Evolutionary conservation across 2,888 invertebrate species (phyloP), one percentile per base, ranked within the genome.

Genomic region (Zele albiditarsus): DNA sequence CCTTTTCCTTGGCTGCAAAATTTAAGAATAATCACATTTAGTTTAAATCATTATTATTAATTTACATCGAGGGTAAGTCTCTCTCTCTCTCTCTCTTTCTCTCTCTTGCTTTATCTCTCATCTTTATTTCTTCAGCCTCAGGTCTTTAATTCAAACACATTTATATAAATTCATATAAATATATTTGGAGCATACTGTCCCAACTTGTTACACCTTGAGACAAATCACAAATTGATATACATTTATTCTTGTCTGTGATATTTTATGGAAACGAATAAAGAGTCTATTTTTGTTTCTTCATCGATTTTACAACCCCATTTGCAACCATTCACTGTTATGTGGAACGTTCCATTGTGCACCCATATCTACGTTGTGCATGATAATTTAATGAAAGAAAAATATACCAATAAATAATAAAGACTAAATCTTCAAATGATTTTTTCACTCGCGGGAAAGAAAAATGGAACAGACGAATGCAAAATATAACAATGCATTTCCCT

Each of bases 1-100:
- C 95, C 94, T 89, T 95, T 95, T 80, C 96, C 96, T 93, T 95
- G 94, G 89, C 97, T 97, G 94, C 84, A 93, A 93, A 90, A 87
- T 90, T 68, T 53, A 73, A 78, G 71, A 70, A 72, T 73, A 25
- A 68, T 75, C 76, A 49, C 1, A 67, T 14, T 62, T 46, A 75
- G 25, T 67, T 8, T 12, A 23, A 60, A 67, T 58, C 28, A 70
- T 74, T 33, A 49, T 46, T 71, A n/a, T 38, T 63, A 38, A 69
- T 20, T 38, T 16, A 57, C 69, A 57, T n/a, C 33, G 31, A 69
- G 28, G 14, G 33, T n/a, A 28, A 49, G 25, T 10, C 12, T 42
- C 33, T 42, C 42, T 42, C 12, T 6, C 42, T 4, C 12, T 42
- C 12, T 2, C 42, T 42, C 42, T 42, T n/a, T 10, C 8, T 53